phyloP scores from a whole-genome alignment of 2,888 invertebrate species.

The Pammene fasciana region DNA sequence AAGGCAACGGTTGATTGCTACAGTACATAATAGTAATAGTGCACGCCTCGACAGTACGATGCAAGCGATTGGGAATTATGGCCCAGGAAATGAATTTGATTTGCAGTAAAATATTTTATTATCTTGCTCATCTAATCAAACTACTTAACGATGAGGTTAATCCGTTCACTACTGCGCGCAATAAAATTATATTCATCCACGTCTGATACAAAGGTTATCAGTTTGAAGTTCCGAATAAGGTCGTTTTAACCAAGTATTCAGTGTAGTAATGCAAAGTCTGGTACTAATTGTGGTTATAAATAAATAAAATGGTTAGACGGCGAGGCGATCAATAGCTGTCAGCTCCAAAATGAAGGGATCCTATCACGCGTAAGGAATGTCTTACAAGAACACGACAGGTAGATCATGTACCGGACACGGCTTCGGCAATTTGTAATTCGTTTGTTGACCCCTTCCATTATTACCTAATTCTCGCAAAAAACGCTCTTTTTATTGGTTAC shows the following conservation, averaged over 20 bases:
- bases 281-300: constrained; percentile 44
- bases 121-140: constrained; percentile 27
- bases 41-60: no score
- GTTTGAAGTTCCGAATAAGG: constrained; percentile 23
- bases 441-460: constrained; percentile 63
- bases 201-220: constrained; percentile 29
- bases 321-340: constrained; percentile 45
- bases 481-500: constrained; percentile 46
- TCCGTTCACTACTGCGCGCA: constrained; percentile 13
- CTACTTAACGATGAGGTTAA: constrained; percentile 17
- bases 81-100: constrained; percentile 40
- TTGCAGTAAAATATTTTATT: constrained; percentile 36
- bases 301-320: constrained; percentile 43
- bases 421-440: constrained; percentile 56
- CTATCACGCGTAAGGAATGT: constrained; percentile 51
- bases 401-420: constrained; percentile 63
- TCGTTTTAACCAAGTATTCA: constrained; percentile 14
- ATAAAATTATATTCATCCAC: constrained; percentile 14
- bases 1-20: no score
- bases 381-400: constrained; percentile 50
- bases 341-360: constrained; percentile 44
- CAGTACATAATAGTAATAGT: no score
- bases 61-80: neutral
- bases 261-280: constrained; percentile 31
- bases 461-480: constrained; percentile 56